Conservation (phyloP, 2,797 vertebrate genomes). For the Micromesistius poutassou region DNA sequence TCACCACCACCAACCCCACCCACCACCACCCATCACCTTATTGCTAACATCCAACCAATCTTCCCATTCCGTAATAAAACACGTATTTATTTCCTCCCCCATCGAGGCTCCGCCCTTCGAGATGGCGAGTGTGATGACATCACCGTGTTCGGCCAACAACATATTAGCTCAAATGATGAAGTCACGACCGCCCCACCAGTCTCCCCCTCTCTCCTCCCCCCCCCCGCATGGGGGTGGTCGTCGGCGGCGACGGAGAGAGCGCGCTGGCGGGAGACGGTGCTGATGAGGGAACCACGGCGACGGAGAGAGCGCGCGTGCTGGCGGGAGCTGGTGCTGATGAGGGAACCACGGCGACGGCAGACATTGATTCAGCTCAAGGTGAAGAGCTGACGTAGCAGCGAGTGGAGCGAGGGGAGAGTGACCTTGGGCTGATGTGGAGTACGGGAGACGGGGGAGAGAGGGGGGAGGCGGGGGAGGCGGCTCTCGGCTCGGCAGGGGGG, state of each 20-base stretch:
- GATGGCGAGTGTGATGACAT: neutral
- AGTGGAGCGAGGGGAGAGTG: slow-evolving; percentile 63
- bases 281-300: slow-evolving; percentile 61
- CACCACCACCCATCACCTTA: slow-evolving; percentile 46
- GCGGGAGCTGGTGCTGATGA: slow-evolving; percentile 44
- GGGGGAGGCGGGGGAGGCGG: slow-evolving; percentile 70
- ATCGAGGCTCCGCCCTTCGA: too few relatives aligned
- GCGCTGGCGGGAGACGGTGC: slow-evolving; percentile 40
- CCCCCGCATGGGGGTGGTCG: slow-evolving; percentile 50
- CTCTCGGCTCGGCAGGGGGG: slow-evolving; percentile 62
- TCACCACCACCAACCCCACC: too few relatives aligned
- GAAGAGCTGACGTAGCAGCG: slow-evolving; percentile 61
- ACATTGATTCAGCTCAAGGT: slow-evolving; percentile 70
- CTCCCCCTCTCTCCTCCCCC: too few relatives aligned
- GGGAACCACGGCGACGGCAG: slow-evolving; percentile 62
- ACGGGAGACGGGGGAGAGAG: slow-evolving; percentile 46
- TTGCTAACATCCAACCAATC: slow-evolving; percentile 4
- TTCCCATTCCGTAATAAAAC: too few relatives aligned
- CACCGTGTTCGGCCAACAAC: slow-evolving; percentile 26
- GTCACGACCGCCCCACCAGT: slow-evolving; percentile 61
- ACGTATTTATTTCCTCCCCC: too few relatives aligned
- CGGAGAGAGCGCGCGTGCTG: slow-evolving; percentile 55
- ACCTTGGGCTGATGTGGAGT: slow-evolving; percentile 70
- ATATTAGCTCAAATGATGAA: slow-evolving; percentile 38
- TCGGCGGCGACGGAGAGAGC: slow-evolving; percentile 49